Conservation (phyloP, 2,888 invertebrate species). For the Neria commutata region DNA sequence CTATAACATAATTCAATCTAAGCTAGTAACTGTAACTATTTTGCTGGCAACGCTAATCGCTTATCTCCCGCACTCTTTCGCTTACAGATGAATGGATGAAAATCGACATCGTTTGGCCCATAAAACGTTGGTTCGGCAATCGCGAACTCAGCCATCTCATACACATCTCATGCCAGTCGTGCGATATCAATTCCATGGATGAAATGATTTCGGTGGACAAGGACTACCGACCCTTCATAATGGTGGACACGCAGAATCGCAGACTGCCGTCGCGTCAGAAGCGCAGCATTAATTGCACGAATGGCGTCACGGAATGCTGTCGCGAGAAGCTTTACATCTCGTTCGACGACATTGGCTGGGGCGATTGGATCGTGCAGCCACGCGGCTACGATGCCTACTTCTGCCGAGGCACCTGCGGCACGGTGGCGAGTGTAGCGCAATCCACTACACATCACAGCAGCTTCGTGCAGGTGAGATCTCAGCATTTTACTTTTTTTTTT, state of each 20-base stretch:
- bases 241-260: conserved; percentile 77
- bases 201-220: conserved; percentile 73
- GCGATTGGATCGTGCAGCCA: conserved; percentile 85
- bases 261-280: conserved; percentile 66
- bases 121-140: conserved; percentile 77
- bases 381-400: conserved; percentile 86
- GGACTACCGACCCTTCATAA: conserved; percentile 77
- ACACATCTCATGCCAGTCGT: conserved; percentile 79
- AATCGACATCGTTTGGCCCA: conserved; percentile 77
- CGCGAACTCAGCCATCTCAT: conserved; percentile 73
- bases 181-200: conserved; percentile 68
- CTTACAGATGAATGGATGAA: conserved; percentile 78
- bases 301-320: conserved; percentile 78
- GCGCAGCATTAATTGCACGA: conserved; percentile 72
- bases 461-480: conserved; percentile 71
- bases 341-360: conserved; percentile 86
- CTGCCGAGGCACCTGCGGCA: conserved; percentile 81
- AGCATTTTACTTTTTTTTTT: neutral
- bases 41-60: conserved; percentile 9
- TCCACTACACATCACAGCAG: conserved; percentile 73
- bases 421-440: conserved; percentile 73
- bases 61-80: neutral
- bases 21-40: too few species aligned
- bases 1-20: too few species aligned
- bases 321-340: conserved; percentile 81